Conservation (phyloP, 2,113 vertebrate genomes). For the Sclerurus mexicanus region DNA sequence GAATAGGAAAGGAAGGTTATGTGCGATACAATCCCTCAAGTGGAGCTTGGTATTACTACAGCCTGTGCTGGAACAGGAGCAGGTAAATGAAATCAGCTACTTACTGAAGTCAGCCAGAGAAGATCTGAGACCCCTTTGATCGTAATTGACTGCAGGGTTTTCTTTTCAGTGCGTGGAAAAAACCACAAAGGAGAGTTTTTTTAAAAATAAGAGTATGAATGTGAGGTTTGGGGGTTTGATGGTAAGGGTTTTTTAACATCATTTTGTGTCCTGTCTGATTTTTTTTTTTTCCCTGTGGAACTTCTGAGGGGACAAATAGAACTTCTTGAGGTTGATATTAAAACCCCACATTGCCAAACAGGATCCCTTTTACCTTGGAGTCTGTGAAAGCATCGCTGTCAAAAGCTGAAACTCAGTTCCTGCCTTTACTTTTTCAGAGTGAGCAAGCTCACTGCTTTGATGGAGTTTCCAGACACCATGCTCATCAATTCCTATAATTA, state of each 20-base stretch:
- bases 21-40: background rate
- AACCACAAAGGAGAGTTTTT: background rate
- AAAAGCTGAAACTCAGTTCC: background rate
- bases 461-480: background rate
- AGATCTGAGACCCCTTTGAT: background rate
- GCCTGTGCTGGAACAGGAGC: background rate
- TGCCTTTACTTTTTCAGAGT: background rate
- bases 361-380: background rate
- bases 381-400: background rate
- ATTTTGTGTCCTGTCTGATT: background rate
- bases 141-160: background rate
- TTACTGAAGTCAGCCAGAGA: background rate
- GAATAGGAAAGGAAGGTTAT: background rate
- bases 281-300: background rate
- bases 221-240: rapidly evolving
- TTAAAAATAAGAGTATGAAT: background rate
- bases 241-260: rapidly evolving
- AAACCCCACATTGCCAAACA: background rate
- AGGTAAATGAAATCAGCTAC: background rate
- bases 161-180: background rate
- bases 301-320: background rate
- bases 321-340: background rate
- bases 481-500: background rate
- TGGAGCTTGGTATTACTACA: background rate
- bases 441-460: background rate